Base-by-base conservation (phyloP, 2,888 invertebrate species). In the Leptinotarsa haldemani region DNA sequence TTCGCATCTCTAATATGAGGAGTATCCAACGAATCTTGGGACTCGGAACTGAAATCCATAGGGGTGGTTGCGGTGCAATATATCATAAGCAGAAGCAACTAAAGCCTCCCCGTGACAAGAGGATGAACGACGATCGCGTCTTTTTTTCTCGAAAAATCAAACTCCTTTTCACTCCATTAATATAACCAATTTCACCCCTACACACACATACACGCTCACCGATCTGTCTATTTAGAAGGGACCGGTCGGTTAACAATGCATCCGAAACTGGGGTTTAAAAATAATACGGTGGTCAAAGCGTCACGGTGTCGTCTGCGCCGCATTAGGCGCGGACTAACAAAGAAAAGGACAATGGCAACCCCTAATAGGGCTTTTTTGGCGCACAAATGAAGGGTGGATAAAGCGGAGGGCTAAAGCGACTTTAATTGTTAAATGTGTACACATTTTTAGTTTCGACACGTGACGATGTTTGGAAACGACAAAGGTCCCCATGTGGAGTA, bases 381-480 rank as follows among this genome's bases (percentile, higher is more conserved):
- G 76, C 76, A 77, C 78, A 77, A 78, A 78, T 75, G 80, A 76
- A 79, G 80, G 78, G 79, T 79, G 79, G 77, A 73, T 75, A 70
- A 71, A 73, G 75, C 78, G 75, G 71, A 74, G 78, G 78, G 79
- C 81, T 83, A 84, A 84, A 83, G 80, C 83, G 83, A 84, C 84
- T 84, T 84, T 84, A 84, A 84, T 84, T 84, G 83, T 84, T 81
- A 78, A 77, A 75, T 80, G 81, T 81, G 80, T 80, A 79, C 75
- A 82, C 80, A 80, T 80, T 83, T 82, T 82, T 81, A 77, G 75
- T 77, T 80, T 73, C 48, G 81, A 78, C 83, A 83, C 84, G 84
- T 83, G 84, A 80, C 82, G 71, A 50, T 80, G 82, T 83, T 83
- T 82, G 81, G 69, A 69, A 63, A 76, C 73, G 73, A 73, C 75